Evolutionary conservation across 1,140 invertebrate genomes (phyloP), one percentile per base, ranked within the genome.

Genomic region (Lutraria rhynchaena): DNA sequence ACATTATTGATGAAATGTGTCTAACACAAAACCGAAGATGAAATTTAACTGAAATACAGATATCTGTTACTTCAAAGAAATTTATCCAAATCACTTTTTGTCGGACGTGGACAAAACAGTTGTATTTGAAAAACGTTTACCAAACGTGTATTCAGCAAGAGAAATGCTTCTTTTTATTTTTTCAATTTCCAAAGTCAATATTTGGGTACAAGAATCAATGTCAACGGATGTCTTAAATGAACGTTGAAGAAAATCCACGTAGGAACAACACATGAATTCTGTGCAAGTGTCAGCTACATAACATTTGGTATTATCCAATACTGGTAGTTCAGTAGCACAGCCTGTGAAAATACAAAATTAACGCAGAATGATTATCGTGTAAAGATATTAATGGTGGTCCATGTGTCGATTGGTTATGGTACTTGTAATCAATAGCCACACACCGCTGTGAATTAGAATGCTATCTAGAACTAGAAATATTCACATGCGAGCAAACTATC

Each of bases 171-270:
- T 67, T 7, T 55, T 29, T 7, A 70, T 37, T 13, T 77, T 70
- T 41, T 85, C 83, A 61, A 85, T 78, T n/a, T 51, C 69, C 33
- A 85, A 65, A n/a, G 49, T 46, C 0, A 85, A 41, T 7, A 17
- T 82, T 37, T 77, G 73, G 22, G 22, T 41, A 41, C 83, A 85
- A 13, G 78, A 55, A 29, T 85, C 80, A 7, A 85, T 33, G 22
- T 71, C 69, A 5, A 71, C 17, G 5, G 1, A 19, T 0, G 57
- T 44, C 37, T 71, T 31, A 2, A 71, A 22, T 0, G 22, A 57
- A 22, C 35, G 22, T 33, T 44, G 44, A 22, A 57, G n/a, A 11
- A 19, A 27, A 5, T 33, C 19, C 13, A 41, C 15, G 11, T 29
- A 17, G 9, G 51, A 44, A 71, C 69, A 71, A 31, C 69, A 71